Conservation (phyloP, 2,113 vertebrate species). For the Tragulus kanchil region DNA sequence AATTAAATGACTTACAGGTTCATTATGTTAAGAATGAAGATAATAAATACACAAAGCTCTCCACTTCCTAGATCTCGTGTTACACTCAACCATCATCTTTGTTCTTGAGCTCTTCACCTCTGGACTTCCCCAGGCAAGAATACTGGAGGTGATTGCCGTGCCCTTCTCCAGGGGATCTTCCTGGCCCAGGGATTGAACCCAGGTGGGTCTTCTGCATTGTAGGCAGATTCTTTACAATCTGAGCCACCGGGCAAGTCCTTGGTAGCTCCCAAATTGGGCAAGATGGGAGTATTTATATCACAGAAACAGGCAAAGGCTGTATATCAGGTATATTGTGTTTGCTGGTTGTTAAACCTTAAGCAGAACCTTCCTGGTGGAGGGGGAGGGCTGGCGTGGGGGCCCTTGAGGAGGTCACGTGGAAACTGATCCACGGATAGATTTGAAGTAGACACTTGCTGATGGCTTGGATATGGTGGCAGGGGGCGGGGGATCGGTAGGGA, state of each 20-base stretch:
- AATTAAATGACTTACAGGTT: background rate
- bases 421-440: background rate
- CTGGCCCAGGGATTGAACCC: background rate
- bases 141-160: background rate
- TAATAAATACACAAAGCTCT: accelerated
- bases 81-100: background rate
- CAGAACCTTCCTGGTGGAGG: accelerated
- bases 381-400: background rate
- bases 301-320: background rate
- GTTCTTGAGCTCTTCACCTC: accelerated
- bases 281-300: accelerated
- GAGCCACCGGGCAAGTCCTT: background rate
- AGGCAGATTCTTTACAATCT: background rate
- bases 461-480: too few species aligned
- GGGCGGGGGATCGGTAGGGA: background rate
- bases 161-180: background rate
- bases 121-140: background rate
- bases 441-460: accelerated
- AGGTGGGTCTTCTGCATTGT: background rate
- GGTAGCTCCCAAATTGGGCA: background rate
- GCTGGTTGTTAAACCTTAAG: background rate
- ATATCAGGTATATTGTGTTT: accelerated
- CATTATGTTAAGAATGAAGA: background rate
- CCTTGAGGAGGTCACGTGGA: background rate
- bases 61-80: accelerated